Conservation (phyloP, 1,140 invertebrate genomes). For the Mylabris phalerata region DNA sequence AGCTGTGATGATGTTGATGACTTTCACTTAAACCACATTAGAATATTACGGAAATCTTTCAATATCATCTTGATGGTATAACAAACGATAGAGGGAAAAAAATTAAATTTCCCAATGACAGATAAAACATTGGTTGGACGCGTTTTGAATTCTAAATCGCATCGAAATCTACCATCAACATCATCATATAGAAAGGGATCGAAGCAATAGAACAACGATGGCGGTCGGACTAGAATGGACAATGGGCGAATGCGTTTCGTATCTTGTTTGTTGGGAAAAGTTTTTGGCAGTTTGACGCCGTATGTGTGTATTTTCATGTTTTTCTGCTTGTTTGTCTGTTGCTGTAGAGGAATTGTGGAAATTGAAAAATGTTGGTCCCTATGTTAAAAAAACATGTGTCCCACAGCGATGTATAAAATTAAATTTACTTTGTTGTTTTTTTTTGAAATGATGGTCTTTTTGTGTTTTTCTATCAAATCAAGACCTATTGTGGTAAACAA, state of each 20-base stretch:
- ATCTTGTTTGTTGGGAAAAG: slow-evolving; percentile 37
- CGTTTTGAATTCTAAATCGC: slow-evolving; percentile 24
- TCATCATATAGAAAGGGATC: slow-evolving; percentile 18
- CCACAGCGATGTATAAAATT: slow-evolving; percentile 13
- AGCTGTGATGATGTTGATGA: slow-evolving; percentile 23
- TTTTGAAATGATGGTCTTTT: background rate
- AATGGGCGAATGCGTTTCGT: slow-evolving; percentile 22
- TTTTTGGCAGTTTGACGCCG: slow-evolving; percentile 37
- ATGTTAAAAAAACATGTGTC: slow-evolving; percentile 26
- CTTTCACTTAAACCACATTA: slow-evolving; percentile 26
- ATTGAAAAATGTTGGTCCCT: slow-evolving; percentile 23
- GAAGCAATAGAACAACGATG: slow-evolving; percentile 3
- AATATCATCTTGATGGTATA: slow-evolving; percentile 7
- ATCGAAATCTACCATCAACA: slow-evolving; percentile 7
- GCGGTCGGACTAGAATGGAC: slow-evolving; percentile 25
- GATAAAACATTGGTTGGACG: slow-evolving; percentile 19
- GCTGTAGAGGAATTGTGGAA: slow-evolving; percentile 16
- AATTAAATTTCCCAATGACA: slow-evolving; percentile 27
- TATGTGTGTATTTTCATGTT: slow-evolving; percentile 29
- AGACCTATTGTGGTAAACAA: slow-evolving; percentile 7
- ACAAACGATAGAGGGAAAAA: background rate
- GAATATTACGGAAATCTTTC: slow-evolving; percentile 28
- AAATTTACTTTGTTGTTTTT: slow-evolving; percentile 3
- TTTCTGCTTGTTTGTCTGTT: slow-evolving; percentile 21
- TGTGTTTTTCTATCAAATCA: too few species aligned